These are phyloP conservation scores for Callospermophilus lateralis DNA, from an alignment of 2,113 vertebrate genomes.

Conservation along the genomic window DNA sequence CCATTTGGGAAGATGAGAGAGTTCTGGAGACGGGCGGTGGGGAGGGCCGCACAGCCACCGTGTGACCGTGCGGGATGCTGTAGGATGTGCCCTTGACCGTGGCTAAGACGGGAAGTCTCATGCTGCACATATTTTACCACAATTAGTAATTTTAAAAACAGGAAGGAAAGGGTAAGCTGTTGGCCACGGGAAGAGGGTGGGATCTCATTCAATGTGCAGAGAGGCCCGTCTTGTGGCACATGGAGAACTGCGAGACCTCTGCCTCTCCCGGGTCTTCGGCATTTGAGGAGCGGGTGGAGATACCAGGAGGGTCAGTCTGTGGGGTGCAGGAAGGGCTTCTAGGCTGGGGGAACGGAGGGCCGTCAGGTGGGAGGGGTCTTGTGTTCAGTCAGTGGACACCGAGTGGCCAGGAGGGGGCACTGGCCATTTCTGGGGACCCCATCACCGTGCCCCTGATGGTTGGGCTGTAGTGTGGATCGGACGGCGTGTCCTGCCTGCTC, in stretches of 20 bases:
- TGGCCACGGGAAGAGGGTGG: background rate
- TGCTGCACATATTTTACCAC: background rate
- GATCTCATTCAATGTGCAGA: background rate
- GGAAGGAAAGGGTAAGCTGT: background rate
- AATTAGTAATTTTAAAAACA: background rate
- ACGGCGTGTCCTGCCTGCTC: background rate
- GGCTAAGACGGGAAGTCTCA: background rate
- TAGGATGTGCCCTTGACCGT: background rate
- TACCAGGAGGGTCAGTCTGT: background rate
- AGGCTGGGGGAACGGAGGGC: background rate
- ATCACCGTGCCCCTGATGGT: background rate
- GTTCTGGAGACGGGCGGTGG: background rate
- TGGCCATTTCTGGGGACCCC: background rate
- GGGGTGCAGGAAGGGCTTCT: background rate
- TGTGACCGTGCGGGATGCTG: too few species aligned
- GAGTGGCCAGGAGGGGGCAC: background rate
- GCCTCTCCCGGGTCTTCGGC: background rate
- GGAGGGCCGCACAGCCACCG: background rate
- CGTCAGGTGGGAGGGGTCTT: background rate
- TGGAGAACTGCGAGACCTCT: background rate
- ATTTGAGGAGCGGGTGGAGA: background rate
- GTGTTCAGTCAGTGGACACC: background rate
- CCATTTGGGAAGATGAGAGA: background rate
- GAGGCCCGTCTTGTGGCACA: background rate
- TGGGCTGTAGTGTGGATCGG: background rate